phyloP scores from a whole-genome alignment of 2,113 vertebrate genomes.

The Salvator merianae region DNA sequence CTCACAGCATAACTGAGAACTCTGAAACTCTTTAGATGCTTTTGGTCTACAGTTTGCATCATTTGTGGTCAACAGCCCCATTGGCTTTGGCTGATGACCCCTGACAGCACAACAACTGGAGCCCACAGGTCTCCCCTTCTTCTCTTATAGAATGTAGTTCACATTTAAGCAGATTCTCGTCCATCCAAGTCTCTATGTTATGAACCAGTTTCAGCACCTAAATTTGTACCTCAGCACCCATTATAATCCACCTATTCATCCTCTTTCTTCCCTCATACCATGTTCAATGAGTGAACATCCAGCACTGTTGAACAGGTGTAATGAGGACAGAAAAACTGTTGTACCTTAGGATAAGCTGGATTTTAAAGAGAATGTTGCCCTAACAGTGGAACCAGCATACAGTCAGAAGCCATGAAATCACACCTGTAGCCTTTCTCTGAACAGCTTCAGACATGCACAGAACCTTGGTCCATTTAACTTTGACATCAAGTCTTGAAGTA shows the following conservation, averaged over 20 bases:
- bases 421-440: background rate
- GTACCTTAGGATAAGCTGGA: background rate
- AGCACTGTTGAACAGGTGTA: too few species aligned
- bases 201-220: background rate
- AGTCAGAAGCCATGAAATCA: background rate
- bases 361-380: background rate
- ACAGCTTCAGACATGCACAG: background rate
- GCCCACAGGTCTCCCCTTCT: background rate
- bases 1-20: background rate
- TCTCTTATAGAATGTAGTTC: background rate
- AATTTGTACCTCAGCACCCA: background rate
- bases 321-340: background rate
- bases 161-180: background rate
- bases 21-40: background rate
- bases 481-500: background rate
- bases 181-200: background rate
- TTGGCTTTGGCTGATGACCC: too few species aligned
- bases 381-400: background rate
- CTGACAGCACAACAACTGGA: background rate
- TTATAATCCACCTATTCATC: too few species aligned
- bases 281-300: background rate
- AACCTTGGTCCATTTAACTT: background rate
- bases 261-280: background rate
- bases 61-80: background rate
- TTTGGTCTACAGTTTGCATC: background rate